Percentiles rank a stretch among this genome's conserved stretches.
Conservation (phyloP, 2,797 vertebrate species). For the Epinephelus awoara region DNA sequence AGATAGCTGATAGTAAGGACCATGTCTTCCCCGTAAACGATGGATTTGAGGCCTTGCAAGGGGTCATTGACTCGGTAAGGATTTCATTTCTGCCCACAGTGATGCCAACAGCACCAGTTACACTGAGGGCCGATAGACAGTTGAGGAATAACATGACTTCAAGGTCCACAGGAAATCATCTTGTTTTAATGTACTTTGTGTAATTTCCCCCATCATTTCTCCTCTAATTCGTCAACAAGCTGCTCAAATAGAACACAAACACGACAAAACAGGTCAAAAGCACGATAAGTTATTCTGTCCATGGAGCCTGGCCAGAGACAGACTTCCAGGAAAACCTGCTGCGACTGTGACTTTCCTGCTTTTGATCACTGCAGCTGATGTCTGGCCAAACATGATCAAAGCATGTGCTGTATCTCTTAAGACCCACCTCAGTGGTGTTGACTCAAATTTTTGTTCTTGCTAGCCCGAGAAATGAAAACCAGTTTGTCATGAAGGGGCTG, state of each 20-base stretch:
- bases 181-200: constrained; percentile 17
- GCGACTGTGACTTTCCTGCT: constrained; percentile 37
- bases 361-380: constrained; percentile 59
- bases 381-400: constrained; percentile 67
- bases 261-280: constrained; percentile 31
- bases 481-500: constrained; percentile 39
- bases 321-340: constrained; percentile 63
- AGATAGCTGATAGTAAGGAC: constrained; percentile 97
- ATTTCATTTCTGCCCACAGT: constrained; percentile 16
- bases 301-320: constrained; percentile 26
- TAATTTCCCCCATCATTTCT: constrained; percentile 9
- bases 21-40: constrained; percentile 98
- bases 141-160: neutral
- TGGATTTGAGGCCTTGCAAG: constrained; percentile 96
- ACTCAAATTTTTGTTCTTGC: constrained; percentile 32
- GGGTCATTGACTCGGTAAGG: constrained; percentile 97
- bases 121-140: neutral
- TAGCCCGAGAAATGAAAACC: constrained; percentile 40
- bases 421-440: constrained; percentile 40
- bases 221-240: constrained; percentile 17
- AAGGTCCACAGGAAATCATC: constrained; percentile 7
- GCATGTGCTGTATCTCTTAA: constrained; percentile 30
- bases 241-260: constrained; percentile 37
- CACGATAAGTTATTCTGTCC: constrained; percentile 30
- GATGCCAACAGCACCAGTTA: neutral